Evolutionary conservation across 1,140 invertebrate genomes (phyloP).

Genomic region (Aplysia californica): DNA sequence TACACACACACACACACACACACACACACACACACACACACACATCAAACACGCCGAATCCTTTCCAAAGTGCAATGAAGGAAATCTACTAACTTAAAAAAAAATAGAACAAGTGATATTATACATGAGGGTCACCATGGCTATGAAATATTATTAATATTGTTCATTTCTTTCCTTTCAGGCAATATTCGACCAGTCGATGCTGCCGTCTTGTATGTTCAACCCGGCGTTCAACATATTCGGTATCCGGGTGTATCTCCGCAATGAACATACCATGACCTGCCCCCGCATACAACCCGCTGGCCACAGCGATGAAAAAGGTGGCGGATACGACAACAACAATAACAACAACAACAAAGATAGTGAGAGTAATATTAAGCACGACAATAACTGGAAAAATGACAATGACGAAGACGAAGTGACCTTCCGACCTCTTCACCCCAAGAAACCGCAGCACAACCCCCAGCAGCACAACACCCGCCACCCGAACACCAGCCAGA

Average conservation of each 20-base stretch:
- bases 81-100: too few species aligned
- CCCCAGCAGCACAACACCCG: too few species aligned
- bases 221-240: conserved; percentile 47
- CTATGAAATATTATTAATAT: too few species aligned
- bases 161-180: too few species aligned
- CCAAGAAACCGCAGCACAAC: too few species aligned
- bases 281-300: conserved; percentile 26
- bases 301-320: background rate
- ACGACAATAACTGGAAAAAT: background rate
- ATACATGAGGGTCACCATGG: too few species aligned
- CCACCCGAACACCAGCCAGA: background rate
- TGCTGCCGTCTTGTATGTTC: conserved; percentile 54
- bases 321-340: background rate
- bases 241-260: conserved; percentile 51
- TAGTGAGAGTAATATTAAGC: background rate
- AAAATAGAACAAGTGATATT: too few species aligned
- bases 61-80: too few species aligned
- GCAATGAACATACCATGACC: conserved; percentile 41
- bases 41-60: too few species aligned
- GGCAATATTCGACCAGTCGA: conserved; percentile 46
- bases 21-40: too few species aligned
- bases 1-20: too few species aligned
- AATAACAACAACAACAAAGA: background rate
- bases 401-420: too few species aligned
- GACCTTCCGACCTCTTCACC: conserved; percentile 18